A percentile compares a stretch with the other conserved stretches of the same genome.
Evolutionary conservation across 2,113 vertebrate genomes (phyloP).

Genomic region (Scomber scombrus): DNA sequence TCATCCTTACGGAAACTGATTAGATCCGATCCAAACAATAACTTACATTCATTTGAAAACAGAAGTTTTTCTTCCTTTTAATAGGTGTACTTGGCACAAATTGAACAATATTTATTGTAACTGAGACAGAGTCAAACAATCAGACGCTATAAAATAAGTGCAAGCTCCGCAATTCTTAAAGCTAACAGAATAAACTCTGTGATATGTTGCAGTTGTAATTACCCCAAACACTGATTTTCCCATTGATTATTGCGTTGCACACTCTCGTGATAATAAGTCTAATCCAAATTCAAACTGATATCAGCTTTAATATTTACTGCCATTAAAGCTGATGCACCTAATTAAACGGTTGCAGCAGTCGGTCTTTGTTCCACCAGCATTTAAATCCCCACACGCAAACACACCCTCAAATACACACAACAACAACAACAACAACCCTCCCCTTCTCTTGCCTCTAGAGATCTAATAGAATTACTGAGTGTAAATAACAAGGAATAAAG

Average conservation of each 20-base stretch:
- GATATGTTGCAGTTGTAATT: slow-evolving; percentile 53
- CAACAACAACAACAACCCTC: background rate
- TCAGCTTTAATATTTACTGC: slow-evolving; percentile 58
- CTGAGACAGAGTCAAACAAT: slow-evolving; percentile 15
- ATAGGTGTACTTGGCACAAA: background rate
- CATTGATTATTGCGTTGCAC: slow-evolving; percentile 46
- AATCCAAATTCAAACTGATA: slow-evolving; percentile 68
- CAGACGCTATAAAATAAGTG: slow-evolving; percentile 11
- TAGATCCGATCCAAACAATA: background rate
- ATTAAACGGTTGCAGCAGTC: slow-evolving; percentile 45
- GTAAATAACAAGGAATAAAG: slow-evolving; percentile 57
- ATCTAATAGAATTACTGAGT: slow-evolving; percentile 46
- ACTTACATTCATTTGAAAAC: background rate
- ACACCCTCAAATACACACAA: slow-evolving; percentile 5
- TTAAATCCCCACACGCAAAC: slow-evolving; percentile 36
- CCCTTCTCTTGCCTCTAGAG: background rate
- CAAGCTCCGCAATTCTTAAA: slow-evolving; percentile 10
- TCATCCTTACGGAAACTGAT: background rate
- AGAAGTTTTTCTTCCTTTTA: slow-evolving; percentile 17
- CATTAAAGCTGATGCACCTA: slow-evolving; percentile 61
- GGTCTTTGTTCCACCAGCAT: slow-evolving; percentile 40
- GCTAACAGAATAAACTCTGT: slow-evolving; percentile 40
- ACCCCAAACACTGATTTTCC: slow-evolving; percentile 44
- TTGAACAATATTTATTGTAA: background rate
- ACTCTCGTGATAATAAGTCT: slow-evolving; percentile 42